Evolutionary conservation across 2,113 vertebrate genomes (phyloP), one percentile per base, ranked within the genome.

Genomic region (Blennius ocellaris): DNA sequence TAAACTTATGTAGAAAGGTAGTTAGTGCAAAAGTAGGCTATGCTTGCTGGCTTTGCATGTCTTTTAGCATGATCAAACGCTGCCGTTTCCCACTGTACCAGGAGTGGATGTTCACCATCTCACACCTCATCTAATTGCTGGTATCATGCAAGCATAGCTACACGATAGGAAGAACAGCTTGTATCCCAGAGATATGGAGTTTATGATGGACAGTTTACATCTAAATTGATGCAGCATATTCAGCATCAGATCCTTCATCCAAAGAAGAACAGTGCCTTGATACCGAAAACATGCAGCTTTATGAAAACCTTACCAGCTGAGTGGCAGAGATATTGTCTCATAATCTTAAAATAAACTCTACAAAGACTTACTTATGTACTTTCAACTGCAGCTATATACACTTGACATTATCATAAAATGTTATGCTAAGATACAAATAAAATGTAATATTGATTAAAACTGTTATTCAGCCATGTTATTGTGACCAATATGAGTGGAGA

Each of bases 1-100:
- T 69, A 89, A 74, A 74, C 59, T 41, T 7, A 64, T 57, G 12
- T 11, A 57, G 37, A 56, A 30, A 56, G 41, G 75, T 68, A 41
- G 77, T 76, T 53, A 44, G 58, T 41, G 66, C 43, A 43, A 51
- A 52, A 48, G 48, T 48, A 43, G 59, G 55, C 59, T 48, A 43
- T 62, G 55, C 59, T 60, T 57, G 73, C 65, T 62, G 52, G 38
- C 51, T 9, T 47, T 47, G 54, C 76, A 76, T 8, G 51, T 62
- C 48, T 69, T 55, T 47, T 30, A 43, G 16, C 17, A 38, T 30
- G 60, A 62, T 78, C 63, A 57, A 54, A 53, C 3, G 0, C 7
- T 56, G 48, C 16, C 10, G n/a, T 57, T 58, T 41, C 9, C 21
- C 21, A 30, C 21, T 30, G 21, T 30, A 30, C 21, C 21, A 4